Evolutionary conservation across 92 coral and sea anemone genomes (phyloP).

Genomic region (Isaurus tuberculatus): DNA sequence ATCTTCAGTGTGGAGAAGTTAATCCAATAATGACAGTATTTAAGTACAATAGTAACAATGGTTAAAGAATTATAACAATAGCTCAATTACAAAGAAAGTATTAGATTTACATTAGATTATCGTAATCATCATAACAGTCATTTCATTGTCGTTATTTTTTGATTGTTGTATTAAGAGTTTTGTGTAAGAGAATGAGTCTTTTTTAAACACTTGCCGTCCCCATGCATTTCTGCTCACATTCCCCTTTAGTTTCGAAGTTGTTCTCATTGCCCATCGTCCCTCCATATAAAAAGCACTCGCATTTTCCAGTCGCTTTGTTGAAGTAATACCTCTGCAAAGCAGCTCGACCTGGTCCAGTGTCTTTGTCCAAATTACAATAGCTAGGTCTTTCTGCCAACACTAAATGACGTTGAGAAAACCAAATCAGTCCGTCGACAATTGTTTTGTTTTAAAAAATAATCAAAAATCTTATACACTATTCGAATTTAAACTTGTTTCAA

Average conservation of each 20-base stretch:
- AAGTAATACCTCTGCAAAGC: not conserved
- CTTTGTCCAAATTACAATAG: not conserved
- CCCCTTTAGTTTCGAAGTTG: not conserved
- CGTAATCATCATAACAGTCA: no score
- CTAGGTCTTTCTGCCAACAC: not conserved
- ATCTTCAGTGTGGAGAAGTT: no score
- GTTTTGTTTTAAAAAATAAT: no score
- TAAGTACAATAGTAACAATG: no score
- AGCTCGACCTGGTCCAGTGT: constrained; percentile 16
- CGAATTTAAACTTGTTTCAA: no score
- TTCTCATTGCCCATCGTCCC: constrained; percentile 20
- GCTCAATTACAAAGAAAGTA: no score
- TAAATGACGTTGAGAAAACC: not conserved
- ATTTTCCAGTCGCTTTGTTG: constrained; percentile 23
- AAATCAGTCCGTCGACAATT: no score
- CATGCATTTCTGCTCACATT: not conserved
- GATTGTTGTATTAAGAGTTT: no score
- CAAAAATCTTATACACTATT: no score
- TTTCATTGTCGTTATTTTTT: not conserved
- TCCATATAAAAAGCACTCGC: constrained; percentile 11
- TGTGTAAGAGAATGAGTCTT: not conserved
- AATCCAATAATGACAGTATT: no score
- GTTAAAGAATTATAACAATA: no score
- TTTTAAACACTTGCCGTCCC: not conserved
- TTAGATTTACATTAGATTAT: no score